Conservation (phyloP, 2,797 vertebrate genomes). For the Astyanax mexicanus region DNA sequence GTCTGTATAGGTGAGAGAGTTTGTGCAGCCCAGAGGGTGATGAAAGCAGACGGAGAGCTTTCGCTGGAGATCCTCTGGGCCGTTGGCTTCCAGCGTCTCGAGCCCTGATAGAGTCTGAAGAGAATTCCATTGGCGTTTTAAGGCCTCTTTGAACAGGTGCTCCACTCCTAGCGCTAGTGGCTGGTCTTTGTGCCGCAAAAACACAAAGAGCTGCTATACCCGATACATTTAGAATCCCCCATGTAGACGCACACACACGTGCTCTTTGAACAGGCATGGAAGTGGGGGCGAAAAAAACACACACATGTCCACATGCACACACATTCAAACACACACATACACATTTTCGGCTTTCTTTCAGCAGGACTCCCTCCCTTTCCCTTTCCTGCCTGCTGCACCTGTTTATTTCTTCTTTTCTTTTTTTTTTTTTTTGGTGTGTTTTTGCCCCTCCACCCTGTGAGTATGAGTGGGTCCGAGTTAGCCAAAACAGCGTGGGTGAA, state of each 20-base stretch:
- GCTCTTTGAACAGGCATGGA: conserved; percentile 41
- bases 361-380: conserved; percentile 70
- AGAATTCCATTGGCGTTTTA: conserved; percentile 55
- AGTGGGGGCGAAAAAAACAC: conserved; percentile 12
- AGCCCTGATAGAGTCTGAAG: conserved; percentile 52
- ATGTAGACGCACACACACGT: conserved; percentile 42
- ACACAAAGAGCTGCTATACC: conserved; percentile 56
- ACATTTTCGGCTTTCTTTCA: conserved; percentile 68
- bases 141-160: conserved; percentile 61
- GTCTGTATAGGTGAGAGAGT: background rate
- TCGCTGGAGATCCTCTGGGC: conserved; percentile 46
- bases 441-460: conserved; percentile 58
- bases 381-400: conserved; percentile 78
- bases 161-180: conserved; percentile 49
- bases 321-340: conserved; percentile 36
- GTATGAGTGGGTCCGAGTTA: conserved; percentile 78
- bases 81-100: conserved; percentile 44
- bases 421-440: background rate
- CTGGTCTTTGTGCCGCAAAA: conserved; percentile 51
- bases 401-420: conserved; percentile 69
- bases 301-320: conserved; percentile 3
- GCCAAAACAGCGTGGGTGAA: conserved; percentile 81
- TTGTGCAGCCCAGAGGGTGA: conserved; percentile 39
- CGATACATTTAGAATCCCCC: conserved; percentile 49
- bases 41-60: conserved; percentile 55